Evolutionary conservation across 2,797 vertebrate genomes (phyloP), one percentile per base, ranked within the genome.

Genomic region (Sebastes itinus): DNA sequence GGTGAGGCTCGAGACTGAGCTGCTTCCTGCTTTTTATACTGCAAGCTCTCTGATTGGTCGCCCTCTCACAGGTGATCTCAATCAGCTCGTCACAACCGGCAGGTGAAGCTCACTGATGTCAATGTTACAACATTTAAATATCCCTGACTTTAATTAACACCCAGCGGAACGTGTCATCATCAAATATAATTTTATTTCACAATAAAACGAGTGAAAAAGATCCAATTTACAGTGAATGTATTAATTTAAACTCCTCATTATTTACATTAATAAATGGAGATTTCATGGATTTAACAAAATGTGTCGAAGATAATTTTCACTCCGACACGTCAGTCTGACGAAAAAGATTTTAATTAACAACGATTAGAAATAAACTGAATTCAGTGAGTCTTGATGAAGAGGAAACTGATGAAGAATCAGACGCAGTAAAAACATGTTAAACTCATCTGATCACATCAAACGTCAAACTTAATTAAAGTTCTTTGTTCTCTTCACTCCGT

Each of bases 151-250:
- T 28, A 77, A 75, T 77, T 71, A 66, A 33, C 63, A 69, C 73
- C 54, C 6, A 78, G 46, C 3, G 5, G 7, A 35, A 46, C 1
- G 27, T 66, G 42, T 73, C 58, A 28, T 35, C 28, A 5, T 42
- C 56, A 70, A 16, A 63, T 46, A 52, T 38, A 3, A 25, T 49
- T 71, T 49, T 67, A 61, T 55, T 72, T 72, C 61, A 16, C 7
- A 22, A 63, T 42, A 11, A 55, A 72, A 65, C 4, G 27, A 52
- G n/a, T 8, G 23, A n/a, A 55, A 55, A 55, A 38, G 3, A 55
- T 22, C 14, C 7, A 10, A 61, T 38, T 75, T 11, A 6, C 85
- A 75, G 65, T 23, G 54, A 89, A 78, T 85, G 2, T 6, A 77
- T 85, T 72, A 65, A 70, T 42, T n/a, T 18, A 49, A 81, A 35